Evolutionary conservation across 2,113 vertebrate species (phyloP).

Genomic region (Brevimyrus niger): DNA sequence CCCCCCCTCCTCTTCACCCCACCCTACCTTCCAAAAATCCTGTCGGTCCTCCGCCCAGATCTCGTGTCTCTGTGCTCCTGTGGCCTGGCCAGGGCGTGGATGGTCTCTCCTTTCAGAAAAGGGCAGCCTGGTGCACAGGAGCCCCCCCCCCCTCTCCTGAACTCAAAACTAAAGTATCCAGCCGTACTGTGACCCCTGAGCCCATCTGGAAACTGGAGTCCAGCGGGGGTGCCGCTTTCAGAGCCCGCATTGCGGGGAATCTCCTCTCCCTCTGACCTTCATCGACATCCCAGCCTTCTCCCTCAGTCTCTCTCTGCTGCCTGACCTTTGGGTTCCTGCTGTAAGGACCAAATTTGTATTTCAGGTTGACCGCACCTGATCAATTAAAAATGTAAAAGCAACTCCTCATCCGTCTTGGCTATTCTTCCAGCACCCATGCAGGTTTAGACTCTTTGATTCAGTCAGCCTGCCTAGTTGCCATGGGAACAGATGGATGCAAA

Average conservation of each 20-base stretch:
- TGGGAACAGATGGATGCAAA: neutral
- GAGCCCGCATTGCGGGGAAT: too few species aligned
- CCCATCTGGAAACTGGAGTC: neutral
- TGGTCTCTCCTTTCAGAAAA: slow-evolving; percentile 13
- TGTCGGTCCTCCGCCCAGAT: slow-evolving; percentile 6
- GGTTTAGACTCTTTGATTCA: neutral
- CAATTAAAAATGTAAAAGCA: neutral
- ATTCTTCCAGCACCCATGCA: neutral
- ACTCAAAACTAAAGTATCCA: neutral
- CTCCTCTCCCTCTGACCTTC: neutral
- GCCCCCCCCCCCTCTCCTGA: neutral
- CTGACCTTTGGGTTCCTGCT: neutral
- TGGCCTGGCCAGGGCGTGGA: neutral
- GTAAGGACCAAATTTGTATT: neutral
- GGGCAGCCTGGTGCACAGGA: neutral
- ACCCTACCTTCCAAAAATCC: neutral
- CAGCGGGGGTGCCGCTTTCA: neutral
- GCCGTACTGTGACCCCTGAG: neutral
- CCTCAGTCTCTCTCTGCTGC: neutral
- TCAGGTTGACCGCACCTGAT: neutral
- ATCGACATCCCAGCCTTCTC: neutral
- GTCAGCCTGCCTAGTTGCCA: neutral
- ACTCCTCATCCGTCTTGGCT: neutral
- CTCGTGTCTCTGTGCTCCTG: neutral
- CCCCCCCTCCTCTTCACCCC: neutral